Base-by-base conservation (phyloP, 2,797 vertebrate genomes). In the Phoeniculus purpureus region DNA sequence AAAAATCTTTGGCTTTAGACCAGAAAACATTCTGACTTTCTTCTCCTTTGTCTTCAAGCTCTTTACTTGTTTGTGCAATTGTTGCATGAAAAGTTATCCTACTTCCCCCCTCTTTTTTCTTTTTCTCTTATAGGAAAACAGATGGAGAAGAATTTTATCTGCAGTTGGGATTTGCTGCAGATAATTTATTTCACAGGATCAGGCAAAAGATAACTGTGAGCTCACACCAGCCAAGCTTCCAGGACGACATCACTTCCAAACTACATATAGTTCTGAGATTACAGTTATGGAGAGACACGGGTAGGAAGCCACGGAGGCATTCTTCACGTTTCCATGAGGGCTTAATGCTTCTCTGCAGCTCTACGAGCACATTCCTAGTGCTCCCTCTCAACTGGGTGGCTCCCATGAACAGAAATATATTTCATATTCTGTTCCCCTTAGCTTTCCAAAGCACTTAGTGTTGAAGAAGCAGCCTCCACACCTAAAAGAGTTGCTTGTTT, bases 181-280 rank as follows among this genome's bases (percentile, higher is more conserved):
- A 80, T 95, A 97, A 97, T 97, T 98, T 96, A 96, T 96, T 96
- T 96, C 78, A 90, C 73, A 90, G 95, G 93, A 94, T 97, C 96
- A 97, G 94, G 87, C 89, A 88, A 97, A 95, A 96, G 71, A 85
- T 82, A 95, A 96, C 93, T 67, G 66, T 62, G 65, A 85, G 94
- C 85, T 94, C 89, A 85, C 87, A 87, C 80, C 72, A 90, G 81
- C 82, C 70, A 84, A 78, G 71, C 77, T 94, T 92, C 94, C 94
- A 92, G 80, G 80, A 90, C 8, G 2, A 74, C 19, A 12, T 94
- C 79, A 83, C 61, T 92, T 95, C 73, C 85, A 89, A 90, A 94
- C 77, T 89, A 78, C 40, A 85, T 86, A 32, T 89, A 91, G 95
- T 94, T 95, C 81, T 92, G 88, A 96, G 89, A 92, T 95, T 93